Evolutionary conservation across 2,888 invertebrate species (phyloP).

Genomic region (Halictus quadricinctus): DNA sequence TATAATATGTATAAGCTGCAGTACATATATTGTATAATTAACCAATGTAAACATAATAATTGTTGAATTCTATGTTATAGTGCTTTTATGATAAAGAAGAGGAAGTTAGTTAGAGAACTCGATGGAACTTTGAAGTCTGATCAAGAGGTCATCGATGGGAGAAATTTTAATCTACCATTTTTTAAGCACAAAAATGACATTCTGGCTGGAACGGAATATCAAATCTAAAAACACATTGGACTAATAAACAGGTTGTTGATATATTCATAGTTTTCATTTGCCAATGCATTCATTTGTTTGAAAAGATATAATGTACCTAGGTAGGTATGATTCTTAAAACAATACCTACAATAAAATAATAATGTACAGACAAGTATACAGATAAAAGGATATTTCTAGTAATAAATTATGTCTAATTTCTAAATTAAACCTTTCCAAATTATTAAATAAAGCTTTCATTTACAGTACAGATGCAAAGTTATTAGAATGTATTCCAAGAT

Average conservation of each 20-base stretch:
- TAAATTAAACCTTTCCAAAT: conserved; percentile 3
- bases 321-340: conserved; percentile 35
- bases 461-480: neutral
- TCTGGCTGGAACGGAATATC: neutral
- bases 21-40: neutral
- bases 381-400: neutral
- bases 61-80: conserved; percentile 24
- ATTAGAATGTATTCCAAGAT: neutral
- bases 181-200: neutral
- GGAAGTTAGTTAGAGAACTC: conserved; percentile 12
- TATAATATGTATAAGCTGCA: neutral
- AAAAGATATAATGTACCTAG: conserved; percentile 6
- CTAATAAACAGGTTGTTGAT: neutral
- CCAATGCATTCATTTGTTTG: conserved; percentile 29
- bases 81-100: neutral
- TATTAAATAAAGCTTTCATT: neutral
- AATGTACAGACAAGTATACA: neutral
- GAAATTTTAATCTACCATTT: fast-evolving
- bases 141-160: neutral
- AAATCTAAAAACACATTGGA: neutral
- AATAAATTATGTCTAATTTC: neutral
- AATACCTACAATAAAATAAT: neutral
- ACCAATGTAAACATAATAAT: neutral
- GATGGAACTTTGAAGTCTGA: neutral
- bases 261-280: neutral